A percentile compares a stretch with the other conserved stretches of the same genome.
Conservation (phyloP, 2,888 invertebrate species). For the Patella caerulea region DNA sequence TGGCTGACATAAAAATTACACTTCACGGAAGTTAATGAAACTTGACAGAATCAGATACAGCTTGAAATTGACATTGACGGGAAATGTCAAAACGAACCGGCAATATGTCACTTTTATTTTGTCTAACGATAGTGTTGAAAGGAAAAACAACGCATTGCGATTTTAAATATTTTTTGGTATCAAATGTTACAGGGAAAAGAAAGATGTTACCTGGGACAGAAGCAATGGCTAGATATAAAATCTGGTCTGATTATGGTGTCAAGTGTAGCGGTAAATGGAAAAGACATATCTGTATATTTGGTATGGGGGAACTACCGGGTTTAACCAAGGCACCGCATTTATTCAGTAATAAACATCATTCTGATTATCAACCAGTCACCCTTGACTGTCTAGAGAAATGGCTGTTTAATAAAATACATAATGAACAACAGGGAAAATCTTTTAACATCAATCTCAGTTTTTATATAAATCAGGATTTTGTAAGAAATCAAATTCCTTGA, state of each 20-base stretch:
- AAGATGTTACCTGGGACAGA: not conserved
- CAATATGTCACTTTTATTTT: no score
- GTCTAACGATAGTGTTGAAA: no score
- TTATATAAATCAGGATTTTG: not conserved
- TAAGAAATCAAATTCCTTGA: not conserved
- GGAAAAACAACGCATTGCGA: no score
- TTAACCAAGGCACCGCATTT: constrained; percentile 5
- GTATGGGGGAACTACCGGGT: not conserved
- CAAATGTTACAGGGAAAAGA: no score
- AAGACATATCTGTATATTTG: not conserved
- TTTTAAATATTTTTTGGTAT: no score
- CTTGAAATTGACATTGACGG: no score
- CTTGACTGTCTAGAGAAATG: constrained; percentile 18
- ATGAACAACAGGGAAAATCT: not conserved
- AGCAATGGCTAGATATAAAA: not conserved
- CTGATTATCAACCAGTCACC: not conserved
- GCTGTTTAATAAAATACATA: constrained; percentile 2
- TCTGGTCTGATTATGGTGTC: not conserved
- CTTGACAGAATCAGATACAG: no score
- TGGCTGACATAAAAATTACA: no score
- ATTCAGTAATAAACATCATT: constrained; percentile 19
- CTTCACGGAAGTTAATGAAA: no score
- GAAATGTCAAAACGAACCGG: no score
- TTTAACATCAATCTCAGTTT: not conserved
- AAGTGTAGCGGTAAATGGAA: not conserved